Evolutionary conservation across 2,797 vertebrate species (phyloP), one percentile per base, ranked within the genome.

Genomic region (Cygnus olor): DNA sequence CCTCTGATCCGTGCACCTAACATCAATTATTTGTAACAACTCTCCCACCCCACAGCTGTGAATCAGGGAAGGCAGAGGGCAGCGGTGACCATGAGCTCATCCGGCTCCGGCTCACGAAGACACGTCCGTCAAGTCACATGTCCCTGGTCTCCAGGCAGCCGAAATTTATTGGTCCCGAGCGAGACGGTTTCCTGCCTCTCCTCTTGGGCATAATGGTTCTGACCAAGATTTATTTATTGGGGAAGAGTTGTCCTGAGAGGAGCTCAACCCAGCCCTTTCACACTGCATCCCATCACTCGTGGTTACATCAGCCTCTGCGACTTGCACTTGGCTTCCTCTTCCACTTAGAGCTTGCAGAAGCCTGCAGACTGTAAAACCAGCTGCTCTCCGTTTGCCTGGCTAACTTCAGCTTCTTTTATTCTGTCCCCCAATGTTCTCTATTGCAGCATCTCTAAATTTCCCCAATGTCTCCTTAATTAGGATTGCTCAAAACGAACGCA

Each of bases 191-290:
- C 65, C 66, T 91, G 85, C 42, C 25, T 70, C 47, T 91, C 20
- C 69, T 44, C 66, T 47, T 15, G 12, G 77, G 22, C 6, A 0
- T 6, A 32, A 72, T 12, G 47, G n/a, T 63, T 56, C 78, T 68
- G 54, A 51, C 2, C 51, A 69, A 54, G 71, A 86, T 93, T 92
- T 85, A 86, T 94, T 92, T 82, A 58, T 1, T 7, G 20, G 19
- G 30, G 20, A 81, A 60, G 32, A 60, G 28, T 6, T 11, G 28
- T 9, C 40, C n/a, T 0, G 0, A 61, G 0, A 1, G 71, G 8
- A 7, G 45, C 56, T 34, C 8, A 12, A 34, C 5, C 30, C 36
- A n/a, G 5, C 8, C 32, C 7, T 34, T 20, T 40, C 82, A 32
- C 3, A 4, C 58, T 17, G 22, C 54, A 36, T 16, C 51, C 60